Conservation (phyloP, 92 coral and sea anemone genomes). For the Porites rus region DNA sequence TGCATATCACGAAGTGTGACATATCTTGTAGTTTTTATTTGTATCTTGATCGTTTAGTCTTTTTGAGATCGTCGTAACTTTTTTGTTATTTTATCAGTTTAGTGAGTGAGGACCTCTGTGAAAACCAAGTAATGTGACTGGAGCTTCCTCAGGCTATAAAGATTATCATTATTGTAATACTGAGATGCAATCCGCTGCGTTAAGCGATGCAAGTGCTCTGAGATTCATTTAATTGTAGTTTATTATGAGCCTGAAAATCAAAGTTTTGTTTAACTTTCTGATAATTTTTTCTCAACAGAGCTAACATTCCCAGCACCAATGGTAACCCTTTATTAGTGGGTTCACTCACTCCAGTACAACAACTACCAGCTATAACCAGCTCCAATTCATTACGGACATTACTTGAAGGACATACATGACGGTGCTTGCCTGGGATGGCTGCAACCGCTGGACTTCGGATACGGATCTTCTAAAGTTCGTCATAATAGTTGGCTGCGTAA, state of each 20-base stretch:
- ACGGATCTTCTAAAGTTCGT: background rate
- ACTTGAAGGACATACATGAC: conserved; percentile 42
- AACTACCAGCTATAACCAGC: conserved; percentile 80
- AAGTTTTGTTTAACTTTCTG: background rate
- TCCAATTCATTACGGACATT: conserved; percentile 42
- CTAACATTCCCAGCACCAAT: conserved; percentile 40
- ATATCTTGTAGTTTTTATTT: too few species aligned
- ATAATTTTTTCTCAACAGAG: conserved; percentile 30
- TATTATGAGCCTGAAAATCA: background rate
- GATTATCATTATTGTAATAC: too few species aligned
- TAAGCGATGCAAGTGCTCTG: too few species aligned
- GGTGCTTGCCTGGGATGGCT: background rate
- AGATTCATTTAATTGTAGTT: too few species aligned
- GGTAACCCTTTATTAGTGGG: conserved; percentile 86
- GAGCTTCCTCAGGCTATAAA: too few species aligned
- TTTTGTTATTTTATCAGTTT: too few species aligned
- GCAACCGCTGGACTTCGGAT: background rate
- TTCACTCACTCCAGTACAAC: conserved; percentile 73
- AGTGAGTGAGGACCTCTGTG: too few species aligned
- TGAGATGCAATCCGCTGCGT: too few species aligned
- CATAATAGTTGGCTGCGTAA: background rate
- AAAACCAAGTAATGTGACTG: too few species aligned
- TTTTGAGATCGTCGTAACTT: too few species aligned
- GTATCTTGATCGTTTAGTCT: too few species aligned
- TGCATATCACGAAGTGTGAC: too few species aligned